phyloP scores from a whole-genome alignment of 2,113 vertebrate species.

The Gambusia holbrooki region DNA sequence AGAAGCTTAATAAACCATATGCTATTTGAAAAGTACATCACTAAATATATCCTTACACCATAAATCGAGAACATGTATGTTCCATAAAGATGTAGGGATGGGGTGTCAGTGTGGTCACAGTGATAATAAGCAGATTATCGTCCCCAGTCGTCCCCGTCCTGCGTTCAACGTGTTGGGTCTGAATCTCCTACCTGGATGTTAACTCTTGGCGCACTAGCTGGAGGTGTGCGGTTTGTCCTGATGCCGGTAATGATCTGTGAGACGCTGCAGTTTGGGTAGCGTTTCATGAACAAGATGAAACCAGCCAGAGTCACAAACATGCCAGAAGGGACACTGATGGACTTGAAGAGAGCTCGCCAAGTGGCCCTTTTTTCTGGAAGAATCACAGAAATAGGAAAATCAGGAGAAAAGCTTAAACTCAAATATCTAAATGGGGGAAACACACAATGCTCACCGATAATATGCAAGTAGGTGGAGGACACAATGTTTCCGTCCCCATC shows the following conservation, averaged over 20 bases:
- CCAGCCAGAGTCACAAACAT: slow-evolving; percentile 73
- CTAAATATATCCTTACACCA: not conserved
- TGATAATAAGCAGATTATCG: not conserved
- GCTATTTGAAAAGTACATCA: not conserved
- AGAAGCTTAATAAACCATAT: not conserved
- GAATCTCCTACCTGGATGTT: slow-evolving; percentile 70
- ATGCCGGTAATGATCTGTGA: slow-evolving; percentile 56
- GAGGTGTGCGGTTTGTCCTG: slow-evolving; percentile 44
- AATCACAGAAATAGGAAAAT: slow-evolving; percentile 7
- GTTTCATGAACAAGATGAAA: slow-evolving; percentile 74
- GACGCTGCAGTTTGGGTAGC: slow-evolving; percentile 67
- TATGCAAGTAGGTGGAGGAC: slow-evolving; percentile 70
- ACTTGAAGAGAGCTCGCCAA: slow-evolving; percentile 70
- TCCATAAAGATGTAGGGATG: too few relatives aligned
- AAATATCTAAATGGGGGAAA: not conserved
- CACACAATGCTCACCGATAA: slow-evolving; percentile 62
- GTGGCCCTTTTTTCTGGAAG: slow-evolving; percentile 58
- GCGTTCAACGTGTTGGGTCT: too few relatives aligned
- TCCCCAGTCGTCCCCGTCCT: too few relatives aligned
- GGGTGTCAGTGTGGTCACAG: not conserved
- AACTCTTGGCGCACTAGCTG: slow-evolving; percentile 50
- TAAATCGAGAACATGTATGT: too few relatives aligned
- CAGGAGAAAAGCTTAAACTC: not conserved
- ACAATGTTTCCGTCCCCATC: slow-evolving; percentile 74
- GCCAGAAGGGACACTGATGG: slow-evolving; percentile 69